These are phyloP conservation scores for Tholera decimalis DNA, from an alignment of 2,888 invertebrate genomes.

Conservation along the genomic window DNA sequence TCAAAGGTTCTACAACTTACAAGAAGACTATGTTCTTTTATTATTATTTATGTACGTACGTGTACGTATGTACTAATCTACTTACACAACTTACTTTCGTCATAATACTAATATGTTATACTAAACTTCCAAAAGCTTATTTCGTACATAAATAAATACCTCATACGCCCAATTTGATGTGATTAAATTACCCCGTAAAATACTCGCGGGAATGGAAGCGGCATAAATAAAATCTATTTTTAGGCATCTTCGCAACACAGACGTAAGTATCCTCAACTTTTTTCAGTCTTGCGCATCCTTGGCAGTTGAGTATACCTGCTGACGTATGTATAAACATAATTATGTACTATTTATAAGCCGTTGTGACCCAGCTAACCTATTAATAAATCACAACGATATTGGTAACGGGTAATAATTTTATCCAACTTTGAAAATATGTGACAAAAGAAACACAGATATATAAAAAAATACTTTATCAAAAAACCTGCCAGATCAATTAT, in stretches of 20 bases:
- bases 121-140: constrained; percentile 4
- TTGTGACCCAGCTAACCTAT: neutral
- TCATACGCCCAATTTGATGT: constrained; percentile 10
- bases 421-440: no score
- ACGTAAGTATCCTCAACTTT: constrained; percentile 16
- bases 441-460: no score
- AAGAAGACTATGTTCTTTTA: neutral
- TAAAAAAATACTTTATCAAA: no score
- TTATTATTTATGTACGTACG: neutral
- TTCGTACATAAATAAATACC: constrained; percentile 2
- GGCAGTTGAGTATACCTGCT: neutral
- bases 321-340: neutral
- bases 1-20: neutral
- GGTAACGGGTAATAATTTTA: no score
- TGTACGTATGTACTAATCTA: neutral
- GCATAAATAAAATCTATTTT: constrained; percentile 38
- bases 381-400: neutral
- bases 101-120: neutral
- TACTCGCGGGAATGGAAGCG: constrained; percentile 3
- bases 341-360: neutral
- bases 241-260: constrained; percentile 10
- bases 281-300: constrained; percentile 3
- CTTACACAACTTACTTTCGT: neutral
- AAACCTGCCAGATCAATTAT: no score
- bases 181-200: constrained; percentile 25